Conservation (phyloP, 2,113 vertebrate genomes). For the Podocnemis expansa region DNA sequence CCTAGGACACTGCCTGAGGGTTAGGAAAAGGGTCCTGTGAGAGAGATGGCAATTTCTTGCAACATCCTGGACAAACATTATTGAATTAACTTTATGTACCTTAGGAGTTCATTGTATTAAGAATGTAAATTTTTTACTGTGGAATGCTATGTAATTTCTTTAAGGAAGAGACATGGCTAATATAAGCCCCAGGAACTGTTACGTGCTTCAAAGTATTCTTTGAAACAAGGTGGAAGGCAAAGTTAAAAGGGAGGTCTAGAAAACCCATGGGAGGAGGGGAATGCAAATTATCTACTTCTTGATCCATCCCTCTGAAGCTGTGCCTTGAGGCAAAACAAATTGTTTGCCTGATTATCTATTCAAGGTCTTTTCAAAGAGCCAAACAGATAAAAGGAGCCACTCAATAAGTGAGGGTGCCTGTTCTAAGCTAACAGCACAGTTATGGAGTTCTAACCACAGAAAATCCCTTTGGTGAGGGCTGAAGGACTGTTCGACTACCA, state of each 20-base stretch:
- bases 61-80: no score
- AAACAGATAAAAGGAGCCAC: background rate
- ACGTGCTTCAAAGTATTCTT: no score
- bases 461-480: background rate
- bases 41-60: no score
- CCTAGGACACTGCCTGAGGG: background rate
- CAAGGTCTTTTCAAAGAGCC: background rate
- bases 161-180: no score
- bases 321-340: background rate
- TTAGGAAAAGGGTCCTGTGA: background rate
- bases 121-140: background rate
- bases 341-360: background rate
- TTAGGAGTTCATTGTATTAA: no score
- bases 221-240: no score
- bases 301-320: background rate
- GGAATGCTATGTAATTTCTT: background rate
- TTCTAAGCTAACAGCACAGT: background rate
- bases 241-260: no score
- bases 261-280: background rate
- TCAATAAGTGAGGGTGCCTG: background rate
- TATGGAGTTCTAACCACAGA: background rate
- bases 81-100: no score
- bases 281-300: background rate
- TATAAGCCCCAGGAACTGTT: no score
- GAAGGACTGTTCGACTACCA: background rate